A percentile compares a stretch with the other conserved stretches of the same genome.
These are phyloP conservation scores for Alviniconcha marisindica DNA, from an alignment of 1,140 invertebrate genomes.

Conservation along the genomic window DNA sequence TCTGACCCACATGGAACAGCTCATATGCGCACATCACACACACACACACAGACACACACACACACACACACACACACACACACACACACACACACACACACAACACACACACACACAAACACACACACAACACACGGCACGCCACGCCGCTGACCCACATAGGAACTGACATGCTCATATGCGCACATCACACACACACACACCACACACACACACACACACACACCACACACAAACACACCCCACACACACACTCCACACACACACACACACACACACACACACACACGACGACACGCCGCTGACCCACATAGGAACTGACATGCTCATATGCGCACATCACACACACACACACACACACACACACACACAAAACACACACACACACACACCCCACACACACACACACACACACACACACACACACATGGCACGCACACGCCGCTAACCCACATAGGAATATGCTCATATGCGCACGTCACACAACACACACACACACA, in stretches of 20 bases:
- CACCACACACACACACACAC: not conserved
- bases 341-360: conserved; percentile 5
- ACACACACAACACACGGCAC: not conserved
- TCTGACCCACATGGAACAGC: not conserved
- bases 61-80: conserved; percentile 13
- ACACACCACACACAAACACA: not conserved
- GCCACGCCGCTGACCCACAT: not conserved
- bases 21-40: too few relatives aligned
- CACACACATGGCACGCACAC: too few relatives aligned
- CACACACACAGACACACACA: not conserved
- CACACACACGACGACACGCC: too few relatives aligned
- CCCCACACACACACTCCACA: too few relatives aligned
- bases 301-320: not conserved
- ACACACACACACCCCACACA: not conserved
- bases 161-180: too few relatives aligned
- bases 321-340: not conserved
- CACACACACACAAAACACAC: not conserved
- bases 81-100: not conserved
- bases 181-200: too few relatives aligned
- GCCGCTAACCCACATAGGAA: too few relatives aligned
- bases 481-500: not conserved
- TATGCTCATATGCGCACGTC: too few relatives aligned
- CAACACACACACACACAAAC: conserved; percentile 4
- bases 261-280: too few relatives aligned
- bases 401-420: not conserved